These are phyloP conservation scores for Elysia chlorotica DNA, from an alignment of 1,140 invertebrate genomes.

Conservation along the genomic window DNA sequence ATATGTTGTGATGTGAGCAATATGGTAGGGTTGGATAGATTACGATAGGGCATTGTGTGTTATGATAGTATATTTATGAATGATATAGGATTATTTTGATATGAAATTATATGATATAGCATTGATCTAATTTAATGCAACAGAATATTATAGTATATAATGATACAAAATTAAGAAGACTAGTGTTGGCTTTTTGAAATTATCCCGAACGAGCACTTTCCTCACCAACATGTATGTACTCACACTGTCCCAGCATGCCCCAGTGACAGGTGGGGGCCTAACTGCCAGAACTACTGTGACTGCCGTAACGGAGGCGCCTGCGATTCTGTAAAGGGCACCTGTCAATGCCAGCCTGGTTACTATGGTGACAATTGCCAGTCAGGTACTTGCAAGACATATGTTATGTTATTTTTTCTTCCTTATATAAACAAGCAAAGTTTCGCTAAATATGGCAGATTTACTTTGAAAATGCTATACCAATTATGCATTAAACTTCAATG, in stretches of 20 bases:
- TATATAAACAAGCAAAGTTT: neutral
- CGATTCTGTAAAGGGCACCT: conserved; percentile 74
- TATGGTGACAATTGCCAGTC: conserved; percentile 41
- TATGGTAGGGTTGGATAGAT: too few relatives aligned
- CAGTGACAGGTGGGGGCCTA: conserved; percentile 76
- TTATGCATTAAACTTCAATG: neutral
- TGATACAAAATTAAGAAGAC: neutral
- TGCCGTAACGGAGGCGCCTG: conserved; percentile 67
- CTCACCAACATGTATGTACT: too few relatives aligned
- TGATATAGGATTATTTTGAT: neutral
- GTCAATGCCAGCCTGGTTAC: conserved; percentile 81
- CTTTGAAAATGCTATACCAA: neutral
- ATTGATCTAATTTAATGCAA: neutral
- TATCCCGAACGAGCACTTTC: too few relatives aligned
- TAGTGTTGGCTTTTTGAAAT: neutral
- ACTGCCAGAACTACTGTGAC: conserved; percentile 76
- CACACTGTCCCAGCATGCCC: conserved; percentile 75
- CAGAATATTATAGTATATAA: neutral
- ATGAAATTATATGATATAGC: neutral
- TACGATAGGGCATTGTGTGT: neutral
- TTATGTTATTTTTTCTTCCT: too few relatives aligned
- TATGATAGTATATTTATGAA: neutral
- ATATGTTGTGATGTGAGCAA: too few relatives aligned
- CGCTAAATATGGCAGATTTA: neutral
- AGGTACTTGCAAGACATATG: conserved; percentile 38